Evolutionary conservation across 2,797 vertebrate species (phyloP).

Genomic region (Meriones psammophilus): DNA sequence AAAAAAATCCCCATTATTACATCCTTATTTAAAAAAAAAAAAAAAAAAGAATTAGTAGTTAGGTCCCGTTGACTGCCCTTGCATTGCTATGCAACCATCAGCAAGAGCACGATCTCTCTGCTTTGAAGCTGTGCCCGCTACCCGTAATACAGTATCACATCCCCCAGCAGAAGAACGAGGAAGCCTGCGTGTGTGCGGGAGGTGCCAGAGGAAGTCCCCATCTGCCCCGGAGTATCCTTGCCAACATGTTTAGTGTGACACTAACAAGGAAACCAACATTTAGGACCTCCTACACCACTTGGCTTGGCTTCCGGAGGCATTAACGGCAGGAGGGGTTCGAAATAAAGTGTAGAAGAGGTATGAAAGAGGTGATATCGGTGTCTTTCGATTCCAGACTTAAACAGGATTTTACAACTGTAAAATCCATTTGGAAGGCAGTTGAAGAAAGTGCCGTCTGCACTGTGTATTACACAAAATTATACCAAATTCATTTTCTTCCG

Average conservation of each 20-base stretch:
- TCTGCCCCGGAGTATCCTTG: neutral
- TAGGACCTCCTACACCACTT: neutral
- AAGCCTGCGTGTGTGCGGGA: neutral
- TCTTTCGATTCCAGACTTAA: neutral
- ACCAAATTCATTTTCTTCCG: conserved; percentile 17
- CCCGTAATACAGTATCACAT: neutral
- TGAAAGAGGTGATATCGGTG: neutral
- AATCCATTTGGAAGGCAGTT: neutral
- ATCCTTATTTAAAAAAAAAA: too few species aligned
- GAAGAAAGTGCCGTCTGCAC: neutral
- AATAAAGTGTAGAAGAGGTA: neutral
- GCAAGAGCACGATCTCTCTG: neutral
- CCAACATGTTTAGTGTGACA: neutral
- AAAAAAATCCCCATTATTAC: neutral
- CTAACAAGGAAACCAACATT: neutral
- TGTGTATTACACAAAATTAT: neutral
- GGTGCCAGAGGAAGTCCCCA: neutral
- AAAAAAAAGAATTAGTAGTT: neutral
- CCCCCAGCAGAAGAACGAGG: neutral
- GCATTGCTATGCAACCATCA: neutral
- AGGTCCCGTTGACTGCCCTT: neutral
- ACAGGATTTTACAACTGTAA: neutral
- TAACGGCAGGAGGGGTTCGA: neutral
- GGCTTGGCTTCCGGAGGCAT: neutral
- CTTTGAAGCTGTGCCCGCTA: neutral